These are phyloP conservation scores for Ophion ellenae DNA, from an alignment of 2,888 invertebrate species.

Conservation along the genomic window DNA sequence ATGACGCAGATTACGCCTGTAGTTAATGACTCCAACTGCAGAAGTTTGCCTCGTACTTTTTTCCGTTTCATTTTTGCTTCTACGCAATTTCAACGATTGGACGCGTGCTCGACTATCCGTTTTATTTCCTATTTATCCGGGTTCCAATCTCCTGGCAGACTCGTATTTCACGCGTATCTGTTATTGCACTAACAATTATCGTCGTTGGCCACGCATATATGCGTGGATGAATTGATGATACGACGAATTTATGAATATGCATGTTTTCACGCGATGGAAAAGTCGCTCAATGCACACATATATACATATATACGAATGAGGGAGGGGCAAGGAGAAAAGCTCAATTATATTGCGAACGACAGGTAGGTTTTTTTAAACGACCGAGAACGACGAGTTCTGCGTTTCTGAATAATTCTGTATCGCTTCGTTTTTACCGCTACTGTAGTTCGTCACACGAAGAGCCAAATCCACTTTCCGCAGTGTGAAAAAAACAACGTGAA, in stretches of 20 bases:
- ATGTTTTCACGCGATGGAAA: slow-evolving; percentile 36
- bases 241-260: slow-evolving; percentile 38
- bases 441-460: neutral
- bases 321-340: slow-evolving; percentile 15
- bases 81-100: slow-evolving; percentile 17
- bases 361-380: neutral
- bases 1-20: slow-evolving; percentile 1
- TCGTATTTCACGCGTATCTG: slow-evolving; percentile 36
- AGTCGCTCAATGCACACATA: slow-evolving; percentile 9
- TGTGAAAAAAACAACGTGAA: neutral
- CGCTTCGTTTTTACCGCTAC: neutral
- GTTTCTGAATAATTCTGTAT: slow-evolving; percentile 5
- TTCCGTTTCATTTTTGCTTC: neutral
- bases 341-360: slow-evolving; percentile 11
- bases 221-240: slow-evolving; percentile 25
- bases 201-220: slow-evolving; percentile 20
- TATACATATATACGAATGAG: neutral
- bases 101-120: slow-evolving; percentile 7
- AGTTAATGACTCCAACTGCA: slow-evolving; percentile 24
- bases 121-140: slow-evolving; percentile 17
- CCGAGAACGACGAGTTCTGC: neutral
- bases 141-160: slow-evolving; percentile 32
- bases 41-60: slow-evolving; percentile 14
- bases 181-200: slow-evolving; percentile 33
- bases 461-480: neutral